Base-by-base conservation (phyloP, 2,888 invertebrate species). In the Andrena camellia region DNA sequence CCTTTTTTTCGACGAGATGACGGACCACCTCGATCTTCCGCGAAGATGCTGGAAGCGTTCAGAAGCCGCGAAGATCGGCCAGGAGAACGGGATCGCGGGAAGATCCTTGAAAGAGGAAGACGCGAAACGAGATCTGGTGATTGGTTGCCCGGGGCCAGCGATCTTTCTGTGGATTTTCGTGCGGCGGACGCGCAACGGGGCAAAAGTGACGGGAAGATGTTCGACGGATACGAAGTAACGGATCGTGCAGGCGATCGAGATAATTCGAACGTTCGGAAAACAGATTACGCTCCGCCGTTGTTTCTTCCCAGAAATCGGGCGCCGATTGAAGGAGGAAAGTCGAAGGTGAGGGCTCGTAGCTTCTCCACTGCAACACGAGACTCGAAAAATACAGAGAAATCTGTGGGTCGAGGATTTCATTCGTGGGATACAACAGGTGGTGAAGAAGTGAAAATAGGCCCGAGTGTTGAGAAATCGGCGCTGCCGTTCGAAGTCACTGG, bases 1-100 rank as follows among this genome's bases (percentile, higher is more conserved):
- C 26, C 57, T 70, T 75, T 73, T 83, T 78, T 83, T 77, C 71
- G 23, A 42, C 13, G 2, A n/a, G 29, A 82, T 42, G 64, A 54
- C 60, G 33, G 62, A 2, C 60, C 67, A 35, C 62, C 29, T 67
- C 76, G 29, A 50, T 80, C 74, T 79, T 79, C 77, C 79, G 74
- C 63, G 57, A 84, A 70, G 63, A 52, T 52, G 64, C 17, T 26
- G 60, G 50, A 71, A 57, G n/a, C 57, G 52, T 69, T 74, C 64
- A 26, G 71, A 60, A 78, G 70, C 62, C 70, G 50, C 54, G 77
- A 77, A 80, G 68, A 74, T 77, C 71, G 59, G 23, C 17, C 60
- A 6, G 23, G 4, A 57, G 68, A 84, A 69, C 72, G 54, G 82
- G 71, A 66, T 63, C 80, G 62, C 62, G 62, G 62, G 33, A 74